phyloP scores from a whole-genome alignment of 2,797 vertebrate species.

The Chelidonichthys spinosus region DNA sequence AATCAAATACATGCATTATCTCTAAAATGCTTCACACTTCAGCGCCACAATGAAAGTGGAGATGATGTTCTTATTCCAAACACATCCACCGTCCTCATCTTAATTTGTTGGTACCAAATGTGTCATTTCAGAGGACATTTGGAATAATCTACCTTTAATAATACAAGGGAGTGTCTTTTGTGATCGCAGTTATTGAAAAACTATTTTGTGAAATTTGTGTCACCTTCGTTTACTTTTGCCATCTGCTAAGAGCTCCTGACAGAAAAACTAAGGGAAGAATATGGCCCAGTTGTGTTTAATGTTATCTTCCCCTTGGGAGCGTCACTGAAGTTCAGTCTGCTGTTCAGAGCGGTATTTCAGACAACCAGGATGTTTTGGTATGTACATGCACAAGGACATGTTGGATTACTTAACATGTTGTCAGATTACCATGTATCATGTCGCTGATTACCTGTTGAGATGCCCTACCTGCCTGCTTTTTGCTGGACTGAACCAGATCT shows the following conservation, averaged over 20 bases:
- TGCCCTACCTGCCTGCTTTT: not conserved
- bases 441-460: not conserved
- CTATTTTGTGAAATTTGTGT: no score
- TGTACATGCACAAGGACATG: not conserved
- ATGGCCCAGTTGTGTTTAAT: slow-evolving; percentile 1
- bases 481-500: not conserved
- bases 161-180: not conserved
- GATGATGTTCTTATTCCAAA: not conserved
- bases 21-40: not conserved
- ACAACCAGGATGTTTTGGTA: not conserved
- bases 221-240: not conserved
- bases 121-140: not conserved
- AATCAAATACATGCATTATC: not conserved
- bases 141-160: not conserved
- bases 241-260: not conserved
- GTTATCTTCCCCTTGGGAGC: not conserved
- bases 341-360: not conserved
- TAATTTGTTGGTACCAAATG: not conserved
- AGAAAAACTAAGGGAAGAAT: not conserved
- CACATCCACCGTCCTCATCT: not conserved
- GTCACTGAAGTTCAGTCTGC: not conserved
- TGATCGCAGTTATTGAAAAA: not conserved
- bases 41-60: not conserved
- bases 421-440: not conserved
- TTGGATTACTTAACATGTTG: not conserved